Conservation (phyloP, 2,113 vertebrate species). For the Cryptotis parvus region DNA sequence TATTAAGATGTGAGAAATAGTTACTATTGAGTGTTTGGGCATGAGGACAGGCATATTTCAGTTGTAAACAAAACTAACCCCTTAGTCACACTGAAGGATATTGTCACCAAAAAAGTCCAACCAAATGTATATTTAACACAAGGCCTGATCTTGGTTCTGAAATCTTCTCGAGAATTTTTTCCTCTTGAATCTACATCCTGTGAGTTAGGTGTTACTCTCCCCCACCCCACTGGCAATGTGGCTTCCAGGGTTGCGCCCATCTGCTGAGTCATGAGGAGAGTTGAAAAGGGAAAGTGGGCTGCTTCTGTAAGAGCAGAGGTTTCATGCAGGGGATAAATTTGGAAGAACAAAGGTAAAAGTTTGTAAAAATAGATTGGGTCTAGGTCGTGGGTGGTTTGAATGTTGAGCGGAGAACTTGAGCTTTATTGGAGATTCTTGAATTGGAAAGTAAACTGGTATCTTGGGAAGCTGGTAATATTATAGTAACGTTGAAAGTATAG, state of each 20-base stretch:
- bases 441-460: conserved; percentile 1
- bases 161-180: neutral
- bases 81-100: neutral
- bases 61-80: neutral
- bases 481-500: neutral
- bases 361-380: conserved; percentile 7
- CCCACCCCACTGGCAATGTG: neutral
- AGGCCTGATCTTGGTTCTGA: neutral
- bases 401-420: neutral
- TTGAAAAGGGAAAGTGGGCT: neutral
- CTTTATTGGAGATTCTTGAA: neutral
- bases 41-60: neutral
- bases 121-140: neutral
- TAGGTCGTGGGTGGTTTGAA: neutral
- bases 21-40: neutral
- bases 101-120: neutral
- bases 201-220: neutral
- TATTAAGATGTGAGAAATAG: neutral
- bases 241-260: neutral
- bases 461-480: neutral
- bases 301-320: conserved; percentile 37
- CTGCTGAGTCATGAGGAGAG: conserved; percentile 18
- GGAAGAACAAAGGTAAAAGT: conserved; percentile 26
- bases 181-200: neutral
- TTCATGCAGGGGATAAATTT: conserved; percentile 43